Evolutionary conservation across 2,113 vertebrate genomes (phyloP), one percentile per base, ranked within the genome.

Genomic region (Pyrgilauda ruficollis): DNA sequence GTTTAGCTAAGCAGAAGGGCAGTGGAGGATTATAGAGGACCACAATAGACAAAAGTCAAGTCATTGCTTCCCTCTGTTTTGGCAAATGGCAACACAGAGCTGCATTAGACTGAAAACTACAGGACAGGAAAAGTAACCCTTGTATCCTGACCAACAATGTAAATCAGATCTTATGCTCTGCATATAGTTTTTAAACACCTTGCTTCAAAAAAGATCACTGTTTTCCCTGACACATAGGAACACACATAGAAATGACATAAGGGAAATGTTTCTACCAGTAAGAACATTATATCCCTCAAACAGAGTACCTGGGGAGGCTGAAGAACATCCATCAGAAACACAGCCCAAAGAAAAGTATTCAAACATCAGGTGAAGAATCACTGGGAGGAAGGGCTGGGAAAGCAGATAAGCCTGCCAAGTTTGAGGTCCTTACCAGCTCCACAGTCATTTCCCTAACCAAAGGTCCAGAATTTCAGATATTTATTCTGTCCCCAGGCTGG

Each of bases 371-470:
- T 3, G 11, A 70, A 53, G 24, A 76, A 58, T 46, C 31, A 49
- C 14, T 28, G 26, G 4, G 10, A 50, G 6, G 13, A 79, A 50
- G 6, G 6, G 7, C 1, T n/a, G 33, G 8, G 5, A 53, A 35
- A 52, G 21, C 33, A 4, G 15, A 33, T 24, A 80, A 64, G 19
- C 15, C 31, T 31, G 18, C 53, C 23, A 70, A 35, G 7, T 44
- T 3, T 41, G 14, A 52, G 13, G 23, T 44, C 4, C 24, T 39
- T 43, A 46, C 12, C 28, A 76, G 47, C 15, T 22, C 23, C 35
- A 37, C 0, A 0, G 24, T 17, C 1, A 58, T 15, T 21, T 56
- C 43, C 33, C 47, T 43, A 30, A 56, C 5, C 15, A 39, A 78
- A 35, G 5, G 17, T 55, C 26, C 26, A 77, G 15, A 63, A 66